Evolutionary conservation across 1,140 invertebrate species (phyloP).

Genomic region (Drosophila ficusphila): DNA sequence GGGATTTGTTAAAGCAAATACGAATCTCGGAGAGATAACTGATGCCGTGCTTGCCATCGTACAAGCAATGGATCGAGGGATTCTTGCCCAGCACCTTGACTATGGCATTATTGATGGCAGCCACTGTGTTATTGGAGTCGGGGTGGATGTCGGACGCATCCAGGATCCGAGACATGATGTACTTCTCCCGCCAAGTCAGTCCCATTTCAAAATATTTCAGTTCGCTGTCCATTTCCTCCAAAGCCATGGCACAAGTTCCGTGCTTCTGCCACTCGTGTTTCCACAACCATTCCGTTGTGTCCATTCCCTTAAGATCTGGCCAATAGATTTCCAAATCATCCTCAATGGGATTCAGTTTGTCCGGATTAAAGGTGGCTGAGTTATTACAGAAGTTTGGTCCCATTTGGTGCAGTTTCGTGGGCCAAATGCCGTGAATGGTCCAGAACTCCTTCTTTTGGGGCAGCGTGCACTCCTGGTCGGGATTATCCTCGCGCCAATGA

Average conservation of each 20-base stretch:
- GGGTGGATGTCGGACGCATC: slow-evolving; percentile 86
- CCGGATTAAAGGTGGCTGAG: slow-evolving; percentile 87
- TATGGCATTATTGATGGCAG: slow-evolving; percentile 86
- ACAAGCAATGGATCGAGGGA: slow-evolving; percentile 87
- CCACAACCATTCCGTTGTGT: slow-evolving; percentile 88
- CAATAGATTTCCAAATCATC: slow-evolving; percentile 88
- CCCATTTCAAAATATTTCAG: slow-evolving; percentile 90
- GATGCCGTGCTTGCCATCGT: slow-evolving; percentile 85
- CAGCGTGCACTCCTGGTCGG: slow-evolving; percentile 87
- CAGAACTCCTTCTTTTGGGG: slow-evolving; percentile 87
- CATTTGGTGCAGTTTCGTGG: slow-evolving; percentile 87
- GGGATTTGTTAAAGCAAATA: slow-evolving; percentile 88
- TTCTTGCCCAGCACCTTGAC: slow-evolving; percentile 86
- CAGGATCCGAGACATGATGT: slow-evolving; percentile 88
- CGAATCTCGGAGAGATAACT: slow-evolving; percentile 88
- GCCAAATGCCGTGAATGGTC: slow-evolving; percentile 94
- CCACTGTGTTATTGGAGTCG: slow-evolving; percentile 85
- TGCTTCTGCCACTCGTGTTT: slow-evolving; percentile 94
- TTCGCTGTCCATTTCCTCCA: slow-evolving; percentile 88
- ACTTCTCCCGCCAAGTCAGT: slow-evolving; percentile 87
- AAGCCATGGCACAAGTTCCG: slow-evolving; percentile 90
- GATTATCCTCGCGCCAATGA: slow-evolving; percentile 87
- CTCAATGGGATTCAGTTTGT: slow-evolving; percentile 86
- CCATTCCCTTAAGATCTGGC: slow-evolving; percentile 89
- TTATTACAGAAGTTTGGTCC: slow-evolving; percentile 90